Percentiles rank a stretch among this genome's conserved stretches.
phyloP scores from a whole-genome alignment of 2,888 invertebrate genomes.

The Germaria angustata region DNA sequence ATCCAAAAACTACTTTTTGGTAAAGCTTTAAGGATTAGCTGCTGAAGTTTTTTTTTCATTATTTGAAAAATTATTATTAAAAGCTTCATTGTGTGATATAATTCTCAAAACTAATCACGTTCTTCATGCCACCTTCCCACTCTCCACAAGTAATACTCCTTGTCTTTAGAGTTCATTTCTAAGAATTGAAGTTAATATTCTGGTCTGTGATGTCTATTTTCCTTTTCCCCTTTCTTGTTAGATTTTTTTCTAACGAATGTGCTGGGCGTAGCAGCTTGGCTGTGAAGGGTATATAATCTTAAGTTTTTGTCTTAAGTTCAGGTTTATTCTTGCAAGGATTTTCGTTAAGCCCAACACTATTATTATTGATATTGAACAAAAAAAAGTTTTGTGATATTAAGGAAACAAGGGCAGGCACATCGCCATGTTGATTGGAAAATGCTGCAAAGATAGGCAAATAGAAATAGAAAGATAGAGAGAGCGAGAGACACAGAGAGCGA shows the following conservation, averaged over 20 bases:
- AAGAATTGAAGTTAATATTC: conserved; percentile 26
- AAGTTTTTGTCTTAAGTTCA: conserved; percentile 33
- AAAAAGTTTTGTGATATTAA: not conserved
- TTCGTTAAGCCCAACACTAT: conserved; percentile 35
- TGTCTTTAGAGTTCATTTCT: not conserved
- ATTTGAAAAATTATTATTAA: conserved; percentile 46
- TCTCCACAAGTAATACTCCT: not conserved
- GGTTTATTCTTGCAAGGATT: conserved; percentile 5
- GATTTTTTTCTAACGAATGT: not conserved
- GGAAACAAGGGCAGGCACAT: not conserved
- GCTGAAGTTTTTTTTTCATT: not conserved
- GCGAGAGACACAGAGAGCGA: too few species aligned
- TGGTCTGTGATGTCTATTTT: not conserved
- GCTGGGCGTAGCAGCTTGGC: not conserved
- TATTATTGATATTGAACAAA: conserved; percentile 32
- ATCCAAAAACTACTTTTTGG: not conserved
- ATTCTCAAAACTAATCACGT: conserved; percentile 66
- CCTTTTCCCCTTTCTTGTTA: not conserved
- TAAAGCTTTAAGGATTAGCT: conserved; percentile 45
- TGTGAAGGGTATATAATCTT: conserved; percentile 28
- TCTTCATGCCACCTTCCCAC: conserved; percentile 59
- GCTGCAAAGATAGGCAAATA: not conserved
- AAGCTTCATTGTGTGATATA: conserved; percentile 24
- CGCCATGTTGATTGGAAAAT: not conserved
- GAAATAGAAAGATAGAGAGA: not conserved